These are phyloP conservation scores for Leucozona laternaria DNA, from an alignment of 2,888 invertebrate genomes.

Conservation along the genomic window DNA sequence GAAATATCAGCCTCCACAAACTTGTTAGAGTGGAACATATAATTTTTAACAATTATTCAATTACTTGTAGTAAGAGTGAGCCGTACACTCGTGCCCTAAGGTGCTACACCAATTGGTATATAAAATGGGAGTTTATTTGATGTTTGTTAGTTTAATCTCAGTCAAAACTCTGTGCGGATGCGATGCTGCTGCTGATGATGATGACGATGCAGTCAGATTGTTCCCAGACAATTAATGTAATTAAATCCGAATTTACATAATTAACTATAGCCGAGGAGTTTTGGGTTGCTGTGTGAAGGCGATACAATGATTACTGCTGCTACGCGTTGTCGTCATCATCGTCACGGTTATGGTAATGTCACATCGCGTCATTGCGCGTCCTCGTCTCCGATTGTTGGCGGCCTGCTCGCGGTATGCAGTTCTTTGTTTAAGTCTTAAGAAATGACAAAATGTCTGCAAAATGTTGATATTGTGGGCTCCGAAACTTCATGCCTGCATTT, in stretches of 20 bases:
- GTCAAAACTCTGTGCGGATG: background rate
- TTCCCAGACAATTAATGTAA: slow-evolving; percentile 73
- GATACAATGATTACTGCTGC: background rate
- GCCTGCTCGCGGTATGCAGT: background rate
- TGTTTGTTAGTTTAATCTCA: background rate
- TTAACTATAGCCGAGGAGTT: slow-evolving; percentile 53
- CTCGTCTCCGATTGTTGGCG: background rate
- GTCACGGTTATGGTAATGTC: slow-evolving; percentile 30
- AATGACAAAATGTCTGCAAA: slow-evolving; percentile 70
- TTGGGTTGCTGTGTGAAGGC: slow-evolving; percentile 28
- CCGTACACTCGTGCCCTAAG: slow-evolving; percentile 1
- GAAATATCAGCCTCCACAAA: slow-evolving; percentile 50
- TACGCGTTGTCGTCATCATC: background rate
- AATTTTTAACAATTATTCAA: slow-evolving; percentile 52
- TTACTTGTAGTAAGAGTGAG: background rate
- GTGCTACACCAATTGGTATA: background rate
- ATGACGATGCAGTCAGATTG: slow-evolving; percentile 24
- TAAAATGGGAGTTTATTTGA: slow-evolving; percentile 6
- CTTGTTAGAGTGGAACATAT: slow-evolving; percentile 39
- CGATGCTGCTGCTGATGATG: slow-evolving; percentile 11
- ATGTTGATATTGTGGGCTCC: slow-evolving; percentile 54
- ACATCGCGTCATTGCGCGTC: background rate
- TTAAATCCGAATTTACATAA: slow-evolving; percentile 75
- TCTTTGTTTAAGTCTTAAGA: slow-evolving; percentile 39
- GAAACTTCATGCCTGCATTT: slow-evolving; percentile 45